Percentiles rank a stretch among this genome's conserved stretches.
phyloP scores from a whole-genome alignment of 2,888 invertebrate species.

The Agapostemon virescens region DNA sequence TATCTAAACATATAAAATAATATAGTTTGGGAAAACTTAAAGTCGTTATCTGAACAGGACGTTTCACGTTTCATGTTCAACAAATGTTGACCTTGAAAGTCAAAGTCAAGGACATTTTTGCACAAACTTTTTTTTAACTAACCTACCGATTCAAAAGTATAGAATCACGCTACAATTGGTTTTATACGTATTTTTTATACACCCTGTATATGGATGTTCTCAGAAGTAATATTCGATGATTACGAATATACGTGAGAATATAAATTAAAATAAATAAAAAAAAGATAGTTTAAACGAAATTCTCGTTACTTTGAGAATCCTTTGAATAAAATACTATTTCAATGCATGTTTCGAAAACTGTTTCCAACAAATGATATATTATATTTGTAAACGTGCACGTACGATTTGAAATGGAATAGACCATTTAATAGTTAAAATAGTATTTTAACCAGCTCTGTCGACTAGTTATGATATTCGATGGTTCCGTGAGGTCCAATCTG shows the following conservation, averaged over 20 bases:
- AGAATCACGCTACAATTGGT: background rate
- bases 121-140: background rate
- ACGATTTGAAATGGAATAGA: background rate
- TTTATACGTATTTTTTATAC: background rate
- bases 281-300: background rate
- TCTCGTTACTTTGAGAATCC: background rate
- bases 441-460: background rate
- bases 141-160: background rate
- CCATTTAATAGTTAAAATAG: background rate
- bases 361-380: background rate
- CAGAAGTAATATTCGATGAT: background rate
- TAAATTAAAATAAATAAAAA: background rate
- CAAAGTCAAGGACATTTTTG: background rate
- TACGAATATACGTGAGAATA: too few species aligned
- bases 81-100: background rate
- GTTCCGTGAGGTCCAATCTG: slow-evolving; percentile 42
- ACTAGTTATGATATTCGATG: slow-evolving; percentile 10
- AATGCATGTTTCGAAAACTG: background rate
- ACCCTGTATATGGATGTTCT: background rate
- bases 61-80: background rate
- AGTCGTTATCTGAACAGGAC: background rate
- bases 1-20: too few species aligned
- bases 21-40: background rate
- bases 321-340: background rate
- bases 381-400: background rate